Evolutionary conservation across 2,797 vertebrate genomes (phyloP).

Genomic region (Crypturellus tataupa): DNA sequence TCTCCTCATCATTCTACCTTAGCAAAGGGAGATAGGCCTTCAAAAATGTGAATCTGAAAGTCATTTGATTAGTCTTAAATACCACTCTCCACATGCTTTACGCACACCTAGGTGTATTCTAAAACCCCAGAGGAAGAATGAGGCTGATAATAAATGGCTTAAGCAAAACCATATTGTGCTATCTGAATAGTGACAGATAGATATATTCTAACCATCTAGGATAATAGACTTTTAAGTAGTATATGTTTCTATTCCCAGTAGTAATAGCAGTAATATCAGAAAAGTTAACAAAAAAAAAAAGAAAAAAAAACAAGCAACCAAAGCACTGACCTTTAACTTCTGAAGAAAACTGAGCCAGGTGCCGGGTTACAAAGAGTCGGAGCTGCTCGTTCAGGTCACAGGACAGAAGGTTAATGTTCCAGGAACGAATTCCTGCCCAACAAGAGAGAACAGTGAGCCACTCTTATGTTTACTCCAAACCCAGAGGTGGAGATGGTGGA

Average conservation of each 20-base stretch:
- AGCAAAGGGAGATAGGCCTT: not conserved
- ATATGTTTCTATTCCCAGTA: not conserved
- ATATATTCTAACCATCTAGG: not conserved
- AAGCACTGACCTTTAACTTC: slow-evolving; percentile 92
- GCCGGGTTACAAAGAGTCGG: slow-evolving; percentile 89
- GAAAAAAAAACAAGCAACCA: not conserved
- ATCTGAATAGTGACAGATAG: not conserved
- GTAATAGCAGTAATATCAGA: not conserved
- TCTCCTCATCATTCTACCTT: not conserved
- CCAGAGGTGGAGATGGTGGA: not conserved
- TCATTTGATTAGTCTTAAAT: not conserved
- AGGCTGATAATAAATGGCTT: not conserved
- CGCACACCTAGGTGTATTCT: not conserved
- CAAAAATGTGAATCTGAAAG: not conserved
- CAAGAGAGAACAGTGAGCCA: not conserved
- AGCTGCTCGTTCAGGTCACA: slow-evolving; percentile 93
- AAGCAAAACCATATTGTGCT: not conserved
- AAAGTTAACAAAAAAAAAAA: not conserved
- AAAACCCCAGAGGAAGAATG: not conserved
- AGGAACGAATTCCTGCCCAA: slow-evolving; percentile 89
- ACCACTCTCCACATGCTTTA: not conserved
- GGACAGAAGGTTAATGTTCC: slow-evolving; percentile 84
- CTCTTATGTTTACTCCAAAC: not conserved
- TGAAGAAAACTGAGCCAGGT: slow-evolving; percentile 95
- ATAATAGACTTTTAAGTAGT: not conserved